These are phyloP conservation scores for Erythrocebus patas DNA, from an alignment of 2,113 vertebrate species.

Conservation along the genomic window DNA sequence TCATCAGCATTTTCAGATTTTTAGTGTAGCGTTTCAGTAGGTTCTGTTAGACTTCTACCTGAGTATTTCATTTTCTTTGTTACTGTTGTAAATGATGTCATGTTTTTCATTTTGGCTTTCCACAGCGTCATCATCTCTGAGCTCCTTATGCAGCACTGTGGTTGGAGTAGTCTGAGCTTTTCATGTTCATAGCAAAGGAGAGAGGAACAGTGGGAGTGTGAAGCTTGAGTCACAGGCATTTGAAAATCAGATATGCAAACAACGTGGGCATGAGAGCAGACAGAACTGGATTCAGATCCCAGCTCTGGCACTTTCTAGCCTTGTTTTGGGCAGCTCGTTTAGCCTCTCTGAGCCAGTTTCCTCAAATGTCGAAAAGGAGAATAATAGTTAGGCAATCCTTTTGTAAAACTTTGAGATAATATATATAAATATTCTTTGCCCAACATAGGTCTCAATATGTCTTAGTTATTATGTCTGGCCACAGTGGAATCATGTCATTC, in stretches of 20 bases:
- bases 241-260: neutral
- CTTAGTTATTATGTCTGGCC: neutral
- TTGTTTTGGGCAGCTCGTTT: conserved; percentile 25
- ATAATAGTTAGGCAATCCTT: conserved; percentile 9
- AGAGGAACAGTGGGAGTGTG: neutral
- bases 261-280: neutral
- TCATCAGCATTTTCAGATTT: conserved; percentile 44
- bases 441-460: neutral
- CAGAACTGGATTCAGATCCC: conserved; percentile 6
- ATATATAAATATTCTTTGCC: neutral
- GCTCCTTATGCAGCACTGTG: conserved; percentile 1
- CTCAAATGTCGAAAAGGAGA: neutral
- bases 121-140: neutral
- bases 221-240: neutral
- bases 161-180: conserved; percentile 30
- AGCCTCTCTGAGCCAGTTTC: neutral
- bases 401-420: conserved; percentile 9
- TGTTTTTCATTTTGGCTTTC: conserved; percentile 41
- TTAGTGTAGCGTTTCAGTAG: neutral
- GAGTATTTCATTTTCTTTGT: conserved; percentile 22
- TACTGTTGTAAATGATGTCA: neutral
- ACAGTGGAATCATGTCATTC: neutral
- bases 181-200: neutral
- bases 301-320: neutral
- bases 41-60: conserved; percentile 27